Conservation (phyloP, 2,113 vertebrate genomes). For the Syrmaticus mikado region DNA sequence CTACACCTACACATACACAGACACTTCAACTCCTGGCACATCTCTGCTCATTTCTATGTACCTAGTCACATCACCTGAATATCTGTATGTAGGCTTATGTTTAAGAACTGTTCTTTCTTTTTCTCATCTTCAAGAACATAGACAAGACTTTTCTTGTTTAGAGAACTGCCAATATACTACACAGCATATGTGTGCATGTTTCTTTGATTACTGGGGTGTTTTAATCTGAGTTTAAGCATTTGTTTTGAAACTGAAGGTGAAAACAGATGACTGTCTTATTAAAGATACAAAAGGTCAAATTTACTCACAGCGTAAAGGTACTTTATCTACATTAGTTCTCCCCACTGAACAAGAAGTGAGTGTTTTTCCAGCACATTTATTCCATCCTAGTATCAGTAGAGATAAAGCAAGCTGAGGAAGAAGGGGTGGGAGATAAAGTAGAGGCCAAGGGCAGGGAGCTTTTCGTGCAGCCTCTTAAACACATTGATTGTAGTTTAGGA, state of each 20-base stretch:
- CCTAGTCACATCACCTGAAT: not conserved
- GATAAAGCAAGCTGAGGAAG: slow-evolving; percentile 22
- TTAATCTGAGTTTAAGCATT: not conserved
- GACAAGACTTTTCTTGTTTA: not conserved
- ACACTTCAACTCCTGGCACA: not conserved
- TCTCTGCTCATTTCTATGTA: not conserved
- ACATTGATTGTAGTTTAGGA: slow-evolving; percentile 51
- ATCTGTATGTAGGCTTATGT: not conserved
- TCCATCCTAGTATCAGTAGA: slow-evolving; percentile 22
- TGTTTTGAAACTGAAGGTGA: not conserved
- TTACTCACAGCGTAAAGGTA: not conserved
- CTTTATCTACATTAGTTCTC: not conserved
- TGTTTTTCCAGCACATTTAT: not conserved
- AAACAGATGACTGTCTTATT: not conserved
- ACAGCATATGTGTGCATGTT: not conserved
- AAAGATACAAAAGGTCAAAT: not conserved
- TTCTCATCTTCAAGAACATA: not conserved
- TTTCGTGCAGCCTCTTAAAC: slow-evolving; percentile 38
- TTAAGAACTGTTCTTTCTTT: not conserved
- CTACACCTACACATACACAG: not conserved
- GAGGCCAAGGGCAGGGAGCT: slow-evolving; percentile 48
- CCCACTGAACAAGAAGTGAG: slow-evolving; percentile 4
- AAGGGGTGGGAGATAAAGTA: not conserved
- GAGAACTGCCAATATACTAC: not conserved
- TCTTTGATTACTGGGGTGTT: not conserved